Evolutionary conservation across 35 echinoderm and acorn worm species (phyloP), one percentile per base, ranked within the genome.

Genomic region (Chiridota heheva): DNA sequence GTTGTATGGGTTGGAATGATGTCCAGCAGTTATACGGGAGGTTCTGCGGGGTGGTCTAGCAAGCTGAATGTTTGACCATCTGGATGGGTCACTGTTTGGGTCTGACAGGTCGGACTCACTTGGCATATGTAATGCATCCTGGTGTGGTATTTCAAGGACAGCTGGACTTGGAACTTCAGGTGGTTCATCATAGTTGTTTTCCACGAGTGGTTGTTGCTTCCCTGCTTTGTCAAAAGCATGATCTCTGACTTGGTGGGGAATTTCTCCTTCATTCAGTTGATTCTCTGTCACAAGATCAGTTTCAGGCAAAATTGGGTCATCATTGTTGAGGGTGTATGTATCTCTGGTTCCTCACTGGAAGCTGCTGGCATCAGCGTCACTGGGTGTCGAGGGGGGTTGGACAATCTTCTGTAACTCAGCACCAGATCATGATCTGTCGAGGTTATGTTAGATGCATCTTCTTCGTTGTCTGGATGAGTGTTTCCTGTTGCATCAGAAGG

Each of bases 161-260:
- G n/a, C n/a, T n/a, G n/a, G n/a, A n/a, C n/a, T n/a, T n/a, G n/a
- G n/a, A n/a, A n/a, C n/a, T n/a, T n/a, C n/a, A n/a, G n/a, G n/a
- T n/a, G n/a, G n/a, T n/a, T n/a, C n/a, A n/a, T n/a, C n/a, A n/a
- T n/a, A n/a, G n/a, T n/a, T n/a, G n/a, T n/a, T n/a, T n/a, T n/a
- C n/a, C n/a, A n/a, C n/a, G n/a, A n/a, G n/a, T n/a, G 20, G 12
- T 7, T 40, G 10, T 2, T 44, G 1, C 69, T 72, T 24, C 69
- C 69, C 69, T 72, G 41, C 69, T 72, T 72, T 72, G 69, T 72
- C 69, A 40, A 39, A 72, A 44, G 30, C 20, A 72, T 27, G 33
- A n/a, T n/a, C n/a, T n/a, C n/a, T n/a, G n/a, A n/a, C n/a, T n/a
- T n/a, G n/a, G n/a, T n/a, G n/a, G n/a, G n/a, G n/a, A n/a, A n/a